Evolutionary conservation across 2,797 vertebrate genomes (phyloP).

Genomic region (Spea hammondii): DNA sequence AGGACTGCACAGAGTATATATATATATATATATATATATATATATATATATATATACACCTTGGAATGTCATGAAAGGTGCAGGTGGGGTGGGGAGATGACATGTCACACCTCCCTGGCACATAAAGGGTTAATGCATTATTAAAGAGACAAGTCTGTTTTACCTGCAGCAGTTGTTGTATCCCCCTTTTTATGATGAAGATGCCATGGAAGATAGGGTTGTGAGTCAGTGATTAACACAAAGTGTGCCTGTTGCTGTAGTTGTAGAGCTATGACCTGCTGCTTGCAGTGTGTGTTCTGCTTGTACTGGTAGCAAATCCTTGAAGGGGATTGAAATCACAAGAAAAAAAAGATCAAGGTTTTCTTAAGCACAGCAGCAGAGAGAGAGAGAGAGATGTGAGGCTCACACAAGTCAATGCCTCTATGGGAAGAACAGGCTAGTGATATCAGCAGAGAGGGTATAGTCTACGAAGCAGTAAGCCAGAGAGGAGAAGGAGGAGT

Average conservation of each 20-base stretch:
- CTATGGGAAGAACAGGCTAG: constrained; percentile 19
- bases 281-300: constrained; percentile 28
- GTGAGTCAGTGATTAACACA: constrained; percentile 13
- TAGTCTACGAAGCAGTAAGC: constrained; percentile 22
- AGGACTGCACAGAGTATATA: not conserved
- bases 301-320: constrained; percentile 25
- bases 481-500: constrained; percentile 15
- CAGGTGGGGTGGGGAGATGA: not conserved
- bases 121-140: constrained; percentile 6
- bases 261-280: constrained; percentile 17
- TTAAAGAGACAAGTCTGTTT: constrained; percentile 32
- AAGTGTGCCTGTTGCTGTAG: constrained; percentile 22
- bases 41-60: not conserved
- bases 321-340: not conserved
- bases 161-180: constrained; percentile 41
- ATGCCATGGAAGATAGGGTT: constrained; percentile 29
- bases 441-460: constrained; percentile 41
- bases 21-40: too few species aligned
- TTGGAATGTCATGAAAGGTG: not conserved
- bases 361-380: constrained; percentile 39
- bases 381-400: constrained; percentile 14
- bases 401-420: constrained; percentile 36
- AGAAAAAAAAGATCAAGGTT: constrained; percentile 19
- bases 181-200: constrained; percentile 34
- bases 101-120: not conserved